These are phyloP conservation scores for Phyto melanocephala DNA, from an alignment of 2,888 invertebrate species.

Conservation along the genomic window DNA sequence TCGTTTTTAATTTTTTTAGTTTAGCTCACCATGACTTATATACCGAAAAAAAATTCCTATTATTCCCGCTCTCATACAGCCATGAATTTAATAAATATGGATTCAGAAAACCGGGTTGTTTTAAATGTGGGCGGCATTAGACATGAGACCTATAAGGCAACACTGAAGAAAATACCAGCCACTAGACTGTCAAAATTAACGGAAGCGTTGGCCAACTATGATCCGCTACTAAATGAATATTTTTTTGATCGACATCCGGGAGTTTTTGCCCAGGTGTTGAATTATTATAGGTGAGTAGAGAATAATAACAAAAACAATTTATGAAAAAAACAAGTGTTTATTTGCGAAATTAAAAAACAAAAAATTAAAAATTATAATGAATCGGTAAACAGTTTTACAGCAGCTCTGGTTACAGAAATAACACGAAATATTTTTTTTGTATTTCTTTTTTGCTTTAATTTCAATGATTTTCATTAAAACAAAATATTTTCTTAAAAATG, in stretches of 20 bases:
- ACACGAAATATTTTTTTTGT: too few species aligned
- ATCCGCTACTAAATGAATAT: conserved; percentile 99
- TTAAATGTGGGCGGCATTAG: conserved; percentile 99
- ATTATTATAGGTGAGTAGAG: conserved; percentile 90
- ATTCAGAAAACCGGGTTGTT: conserved; percentile 98
- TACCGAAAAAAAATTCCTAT: conserved; percentile 72
- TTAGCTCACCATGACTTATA: conserved; percentile 71
- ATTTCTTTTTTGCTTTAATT: too few species aligned
- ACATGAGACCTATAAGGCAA: conserved; percentile 97
- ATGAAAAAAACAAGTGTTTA: too few species aligned
- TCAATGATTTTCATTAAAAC: too few species aligned
- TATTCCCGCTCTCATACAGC: conserved; percentile 76
- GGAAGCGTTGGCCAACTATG: conserved; percentile 99
- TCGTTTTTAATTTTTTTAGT: conserved; percentile 5
- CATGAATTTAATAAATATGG: conserved; percentile 96
- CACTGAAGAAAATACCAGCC: conserved; percentile 97
- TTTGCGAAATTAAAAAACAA: too few species aligned
- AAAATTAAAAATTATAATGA: too few species aligned
- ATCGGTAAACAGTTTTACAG: too few species aligned
- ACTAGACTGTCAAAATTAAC: conserved; percentile 95
- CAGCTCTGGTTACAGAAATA: too few species aligned
- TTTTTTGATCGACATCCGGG: conserved; percentile 99
- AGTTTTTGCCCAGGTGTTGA: conserved; percentile 96
- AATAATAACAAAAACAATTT: too few species aligned
- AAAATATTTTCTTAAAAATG: too few species aligned